Conservation (phyloP, 2,888 invertebrate species). For the Eulithis testata region DNA sequence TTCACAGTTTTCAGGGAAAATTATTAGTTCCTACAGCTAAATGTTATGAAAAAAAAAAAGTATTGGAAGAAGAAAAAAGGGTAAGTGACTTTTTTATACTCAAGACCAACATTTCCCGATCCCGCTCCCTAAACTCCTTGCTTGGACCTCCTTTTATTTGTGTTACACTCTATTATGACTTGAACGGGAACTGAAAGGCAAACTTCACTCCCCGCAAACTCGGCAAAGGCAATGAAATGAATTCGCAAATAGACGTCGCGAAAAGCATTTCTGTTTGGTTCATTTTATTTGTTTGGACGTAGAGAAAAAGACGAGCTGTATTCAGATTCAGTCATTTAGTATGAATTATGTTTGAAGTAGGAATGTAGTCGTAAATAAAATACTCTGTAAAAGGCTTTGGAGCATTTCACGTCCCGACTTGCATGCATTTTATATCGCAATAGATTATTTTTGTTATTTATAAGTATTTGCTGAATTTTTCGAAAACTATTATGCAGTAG, state of each 20-base stretch:
- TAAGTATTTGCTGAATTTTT: too few species aligned
- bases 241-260: conserved; percentile 43
- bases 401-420: too few species aligned
- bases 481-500: too few species aligned
- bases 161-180: conserved; percentile 56
- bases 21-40: too few species aligned
- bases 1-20: too few species aligned
- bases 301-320: background rate
- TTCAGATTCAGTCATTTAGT: background rate
- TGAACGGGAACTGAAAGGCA: conserved; percentile 51
- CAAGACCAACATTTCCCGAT: conserved; percentile 2
- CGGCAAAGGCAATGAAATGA: conserved; percentile 49
- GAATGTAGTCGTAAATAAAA: background rate
- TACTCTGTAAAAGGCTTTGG: too few species aligned
- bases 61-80: background rate
- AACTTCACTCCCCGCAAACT: conserved; percentile 51
- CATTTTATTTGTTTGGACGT: conserved; percentile 24
- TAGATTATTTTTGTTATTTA: too few species aligned
- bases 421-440: too few species aligned
- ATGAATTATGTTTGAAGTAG: background rate
- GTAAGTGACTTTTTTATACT: background rate
- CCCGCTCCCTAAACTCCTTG: conserved; percentile 16
- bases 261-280: conserved; percentile 39
- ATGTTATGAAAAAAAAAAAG: too few species aligned
- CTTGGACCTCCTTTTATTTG: conserved; percentile 52